These are phyloP conservation scores for Brachionichthys hirsutus DNA, from an alignment of 2,113 vertebrate species.

Conservation along the genomic window DNA sequence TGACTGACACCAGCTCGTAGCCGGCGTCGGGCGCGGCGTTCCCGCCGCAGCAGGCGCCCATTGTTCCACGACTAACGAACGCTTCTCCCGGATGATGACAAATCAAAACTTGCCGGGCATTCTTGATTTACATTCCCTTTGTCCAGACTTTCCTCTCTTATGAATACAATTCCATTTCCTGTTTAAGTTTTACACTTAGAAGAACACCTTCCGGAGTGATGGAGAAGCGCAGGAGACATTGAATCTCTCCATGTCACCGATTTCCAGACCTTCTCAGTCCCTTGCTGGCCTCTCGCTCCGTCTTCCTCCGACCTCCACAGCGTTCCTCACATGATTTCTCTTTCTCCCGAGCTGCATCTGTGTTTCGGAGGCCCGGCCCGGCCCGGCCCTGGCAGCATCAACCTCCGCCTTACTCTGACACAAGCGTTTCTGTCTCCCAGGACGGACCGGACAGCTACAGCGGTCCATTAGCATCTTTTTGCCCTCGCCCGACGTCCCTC, in stretches of 20 bases:
- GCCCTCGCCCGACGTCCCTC: conserved; percentile 36
- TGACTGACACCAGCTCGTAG: conserved; percentile 53
- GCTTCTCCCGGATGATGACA: neutral
- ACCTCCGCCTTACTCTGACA: conserved; percentile 47
- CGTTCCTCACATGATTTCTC: conserved; percentile 38
- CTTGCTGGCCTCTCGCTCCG: neutral
- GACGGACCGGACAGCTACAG: conserved; percentile 37
- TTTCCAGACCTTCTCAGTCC: conserved; percentile 35
- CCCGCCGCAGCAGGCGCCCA: conserved; percentile 54
- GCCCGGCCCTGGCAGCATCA: conserved; percentile 33
- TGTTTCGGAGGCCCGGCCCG: conserved; percentile 51
- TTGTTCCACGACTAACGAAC: conserved; percentile 11
- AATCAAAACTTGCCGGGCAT: too few relatives aligned
- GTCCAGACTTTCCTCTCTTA: too few relatives aligned
- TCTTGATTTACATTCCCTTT: too few relatives aligned
- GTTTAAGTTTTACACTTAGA: neutral
- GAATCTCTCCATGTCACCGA: too few relatives aligned
- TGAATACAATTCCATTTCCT: too few relatives aligned
- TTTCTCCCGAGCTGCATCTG: conserved; percentile 19
- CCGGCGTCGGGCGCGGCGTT: conserved; percentile 22
- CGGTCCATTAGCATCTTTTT: conserved; percentile 61
- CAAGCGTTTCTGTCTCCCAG: conserved; percentile 58
- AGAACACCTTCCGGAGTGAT: too few relatives aligned
- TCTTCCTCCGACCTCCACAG: conserved; percentile 25
- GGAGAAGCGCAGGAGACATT: too few relatives aligned